A percentile compares a stretch with the other conserved stretches of the same genome.
phyloP scores from a whole-genome alignment of 2,113 vertebrate species.

The Neopipo cinnamomea region DNA sequence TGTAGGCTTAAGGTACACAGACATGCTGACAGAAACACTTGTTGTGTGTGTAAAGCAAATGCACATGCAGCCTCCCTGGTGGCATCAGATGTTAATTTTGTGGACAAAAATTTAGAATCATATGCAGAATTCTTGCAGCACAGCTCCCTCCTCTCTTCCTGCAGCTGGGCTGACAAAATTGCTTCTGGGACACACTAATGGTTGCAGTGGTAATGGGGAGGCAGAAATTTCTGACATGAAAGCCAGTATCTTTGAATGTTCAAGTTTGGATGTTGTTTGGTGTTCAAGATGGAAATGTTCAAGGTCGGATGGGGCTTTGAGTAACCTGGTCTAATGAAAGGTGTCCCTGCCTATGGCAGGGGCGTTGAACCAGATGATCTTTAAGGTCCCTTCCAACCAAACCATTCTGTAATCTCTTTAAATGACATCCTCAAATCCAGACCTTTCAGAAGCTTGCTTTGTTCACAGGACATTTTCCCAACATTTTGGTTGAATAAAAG shows the following conservation, averaged over 20 bases:
- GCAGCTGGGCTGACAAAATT: background rate
- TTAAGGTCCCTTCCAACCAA: background rate
- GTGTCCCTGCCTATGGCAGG: background rate
- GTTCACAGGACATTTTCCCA: background rate
- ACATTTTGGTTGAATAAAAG: background rate
- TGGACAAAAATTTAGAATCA: background rate
- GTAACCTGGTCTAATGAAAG: background rate
- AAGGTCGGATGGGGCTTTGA: background rate
- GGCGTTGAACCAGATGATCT: background rate
- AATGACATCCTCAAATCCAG: background rate
- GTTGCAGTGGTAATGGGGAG: background rate
- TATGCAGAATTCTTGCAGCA: background rate
- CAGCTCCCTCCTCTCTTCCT: background rate
- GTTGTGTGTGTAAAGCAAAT: background rate
- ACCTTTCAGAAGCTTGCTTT: background rate
- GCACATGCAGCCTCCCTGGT: background rate
- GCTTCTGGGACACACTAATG: background rate
- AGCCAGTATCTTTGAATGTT: background rate
- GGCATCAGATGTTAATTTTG: background rate
- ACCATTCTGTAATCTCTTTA: background rate
- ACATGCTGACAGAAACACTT: background rate
- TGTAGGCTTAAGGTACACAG: background rate
- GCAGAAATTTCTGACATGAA: background rate
- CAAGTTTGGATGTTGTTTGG: background rate
- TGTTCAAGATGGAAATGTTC: background rate